These are phyloP conservation scores for Dorcus parallelipipedus DNA, from an alignment of 2,888 invertebrate species.

Conservation along the genomic window DNA sequence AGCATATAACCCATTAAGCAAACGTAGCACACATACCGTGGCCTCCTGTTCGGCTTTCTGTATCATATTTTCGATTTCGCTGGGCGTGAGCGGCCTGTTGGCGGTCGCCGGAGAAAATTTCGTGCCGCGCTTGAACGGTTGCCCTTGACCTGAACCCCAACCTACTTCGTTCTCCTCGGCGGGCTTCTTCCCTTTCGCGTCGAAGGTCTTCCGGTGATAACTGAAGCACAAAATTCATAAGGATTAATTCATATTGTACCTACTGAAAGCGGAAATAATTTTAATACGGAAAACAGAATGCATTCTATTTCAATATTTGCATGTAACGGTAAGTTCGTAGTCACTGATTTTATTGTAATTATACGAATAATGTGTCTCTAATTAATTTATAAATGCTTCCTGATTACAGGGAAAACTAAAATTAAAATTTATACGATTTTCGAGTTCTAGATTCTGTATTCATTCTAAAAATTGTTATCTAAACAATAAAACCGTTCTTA, in stretches of 20 bases:
- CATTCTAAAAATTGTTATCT: no score
- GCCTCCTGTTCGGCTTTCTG: conserved; percentile 60
- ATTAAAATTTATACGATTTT: no score
- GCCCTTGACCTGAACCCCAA: conserved; percentile 22
- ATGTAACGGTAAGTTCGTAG: no score
- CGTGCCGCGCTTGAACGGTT: conserved; percentile 30
- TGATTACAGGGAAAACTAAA: no score
- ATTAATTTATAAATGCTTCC: no score
- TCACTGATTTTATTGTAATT: no score
- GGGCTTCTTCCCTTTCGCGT: conserved; percentile 5
- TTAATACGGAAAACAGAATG: no score
- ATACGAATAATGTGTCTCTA: no score
- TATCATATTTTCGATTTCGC: conserved; percentile 52
- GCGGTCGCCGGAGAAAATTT: conserved; percentile 31
- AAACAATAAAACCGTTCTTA: no score
- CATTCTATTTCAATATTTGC: no score
- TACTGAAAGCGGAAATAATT: neutral
- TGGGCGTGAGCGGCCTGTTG: conserved; percentile 39
- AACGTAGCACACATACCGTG: conserved; percentile 47
- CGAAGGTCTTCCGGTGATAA: conserved; percentile 19
- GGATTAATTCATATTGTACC: neutral
- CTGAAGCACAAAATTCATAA: conserved; percentile 6
- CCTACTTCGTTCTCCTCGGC: conserved; percentile 11
- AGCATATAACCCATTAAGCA: no score
- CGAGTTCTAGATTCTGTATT: no score